These are phyloP conservation scores for Mycteria americana DNA, from an alignment of 2,797 vertebrate species.

Conservation along the genomic window DNA sequence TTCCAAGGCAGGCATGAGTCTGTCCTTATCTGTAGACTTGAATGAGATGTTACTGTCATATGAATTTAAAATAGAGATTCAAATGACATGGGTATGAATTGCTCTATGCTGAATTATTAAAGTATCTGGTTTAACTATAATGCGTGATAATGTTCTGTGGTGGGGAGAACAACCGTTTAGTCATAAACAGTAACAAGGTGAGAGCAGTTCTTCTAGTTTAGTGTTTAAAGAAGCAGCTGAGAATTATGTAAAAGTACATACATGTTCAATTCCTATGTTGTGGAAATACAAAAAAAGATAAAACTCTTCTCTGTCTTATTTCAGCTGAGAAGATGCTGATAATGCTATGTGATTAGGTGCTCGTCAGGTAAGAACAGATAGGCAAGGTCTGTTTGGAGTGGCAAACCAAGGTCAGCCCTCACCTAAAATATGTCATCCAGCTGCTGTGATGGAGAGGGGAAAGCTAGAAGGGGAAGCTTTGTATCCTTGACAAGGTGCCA, in stretches of 20 bases:
- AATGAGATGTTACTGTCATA: not conserved
- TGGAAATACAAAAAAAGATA: not conserved
- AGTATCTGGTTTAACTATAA: not conserved
- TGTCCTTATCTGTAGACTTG: not conserved
- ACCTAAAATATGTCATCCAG: not conserved
- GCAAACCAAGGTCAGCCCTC: not conserved
- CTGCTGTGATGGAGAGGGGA: not conserved
- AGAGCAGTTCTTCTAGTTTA: not conserved
- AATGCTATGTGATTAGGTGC: not conserved
- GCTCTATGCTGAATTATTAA: not conserved
- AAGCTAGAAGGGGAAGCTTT: not conserved
- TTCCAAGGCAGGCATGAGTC: not conserved
- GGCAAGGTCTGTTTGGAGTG: not conserved
- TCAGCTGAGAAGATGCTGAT: not conserved
- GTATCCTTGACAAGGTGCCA: not conserved
- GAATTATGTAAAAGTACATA: not conserved
- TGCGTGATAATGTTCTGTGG: not conserved
- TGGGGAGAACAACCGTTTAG: not conserved
- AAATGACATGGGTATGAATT: not conserved
- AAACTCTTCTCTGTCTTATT: not conserved
- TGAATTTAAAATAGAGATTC: not conserved
- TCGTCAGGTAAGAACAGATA: not conserved
- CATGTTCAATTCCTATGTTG: not conserved
- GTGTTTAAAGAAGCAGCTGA: not conserved
- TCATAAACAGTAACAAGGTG: not conserved